Conservation (phyloP, 2,888 invertebrate genomes). For the Caradrina clavipalpis region DNA sequence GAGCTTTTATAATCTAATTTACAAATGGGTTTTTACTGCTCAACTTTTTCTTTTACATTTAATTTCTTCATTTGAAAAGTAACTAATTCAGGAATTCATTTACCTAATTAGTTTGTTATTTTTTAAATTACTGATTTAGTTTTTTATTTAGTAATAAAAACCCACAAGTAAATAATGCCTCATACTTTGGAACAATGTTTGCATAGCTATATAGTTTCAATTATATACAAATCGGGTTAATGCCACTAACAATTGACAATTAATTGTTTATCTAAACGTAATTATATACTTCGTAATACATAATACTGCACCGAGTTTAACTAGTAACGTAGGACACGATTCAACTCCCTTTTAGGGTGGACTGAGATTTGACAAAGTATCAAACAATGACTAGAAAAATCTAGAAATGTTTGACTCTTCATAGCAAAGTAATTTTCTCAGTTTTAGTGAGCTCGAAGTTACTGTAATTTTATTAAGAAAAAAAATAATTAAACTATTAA, state of each 20-base stretch:
- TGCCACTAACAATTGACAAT: constrained; percentile 81
- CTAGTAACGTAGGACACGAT: constrained; percentile 32
- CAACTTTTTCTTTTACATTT: constrained; percentile 8
- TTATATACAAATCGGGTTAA: constrained; percentile 68
- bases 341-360: constrained; percentile 36
- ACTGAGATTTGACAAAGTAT: neutral
- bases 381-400: neutral
- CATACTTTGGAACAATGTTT: constrained; percentile 56
- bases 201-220: constrained; percentile 57
- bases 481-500: constrained; percentile 19
- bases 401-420: neutral
- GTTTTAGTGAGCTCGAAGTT: constrained; percentile 5
- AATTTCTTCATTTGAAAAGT: constrained; percentile 1
- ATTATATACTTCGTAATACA: constrained; percentile 50
- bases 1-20: constrained; percentile 51
- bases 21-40: constrained; percentile 48
- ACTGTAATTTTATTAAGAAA: constrained; percentile 12
- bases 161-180: constrained; percentile 35
- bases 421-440: neutral
- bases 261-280: constrained; percentile 69
- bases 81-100: neutral
- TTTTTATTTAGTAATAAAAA: constrained; percentile 23
- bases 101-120: neutral
- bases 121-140: neutral
- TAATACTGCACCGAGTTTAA: constrained; percentile 70